Conservation (phyloP, 2,113 vertebrate genomes). For the Menura novaehollandiae region DNA sequence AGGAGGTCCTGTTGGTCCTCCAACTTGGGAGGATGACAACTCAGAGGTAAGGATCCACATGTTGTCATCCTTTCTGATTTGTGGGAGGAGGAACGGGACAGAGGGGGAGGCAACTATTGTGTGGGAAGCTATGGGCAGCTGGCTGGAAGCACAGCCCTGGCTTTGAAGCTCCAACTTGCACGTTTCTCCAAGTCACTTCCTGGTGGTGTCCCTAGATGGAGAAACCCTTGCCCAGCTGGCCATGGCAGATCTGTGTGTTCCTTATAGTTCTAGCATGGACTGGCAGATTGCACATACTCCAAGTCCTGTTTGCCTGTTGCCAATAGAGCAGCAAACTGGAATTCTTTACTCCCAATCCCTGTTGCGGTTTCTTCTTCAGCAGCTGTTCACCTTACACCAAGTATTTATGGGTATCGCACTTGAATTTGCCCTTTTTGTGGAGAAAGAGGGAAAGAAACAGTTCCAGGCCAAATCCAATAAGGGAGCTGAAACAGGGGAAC, state of each 20-base stretch:
- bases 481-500: too few species aligned
- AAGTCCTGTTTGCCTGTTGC: not conserved
- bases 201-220: not conserved
- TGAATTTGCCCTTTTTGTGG: not conserved
- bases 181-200: not conserved
- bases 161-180: too few species aligned
- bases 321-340: not conserved
- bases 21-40: not conserved
- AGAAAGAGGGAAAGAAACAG: not conserved
- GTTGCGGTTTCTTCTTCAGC: not conserved
- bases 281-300: not conserved
- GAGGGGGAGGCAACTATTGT: not conserved
- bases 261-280: not conserved
- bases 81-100: not conserved
- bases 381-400: not conserved
- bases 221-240: not conserved
- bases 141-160: not conserved
- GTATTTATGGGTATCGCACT: not conserved
- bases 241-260: too few species aligned
- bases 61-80: not conserved
- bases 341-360: not conserved
- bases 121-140: not conserved
- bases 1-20: not conserved
- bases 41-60: not conserved
- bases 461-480: rapidly evolving